These are phyloP conservation scores for Adelges cooleyi DNA, from an alignment of 1,140 invertebrate genomes.

Conservation along the genomic window DNA sequence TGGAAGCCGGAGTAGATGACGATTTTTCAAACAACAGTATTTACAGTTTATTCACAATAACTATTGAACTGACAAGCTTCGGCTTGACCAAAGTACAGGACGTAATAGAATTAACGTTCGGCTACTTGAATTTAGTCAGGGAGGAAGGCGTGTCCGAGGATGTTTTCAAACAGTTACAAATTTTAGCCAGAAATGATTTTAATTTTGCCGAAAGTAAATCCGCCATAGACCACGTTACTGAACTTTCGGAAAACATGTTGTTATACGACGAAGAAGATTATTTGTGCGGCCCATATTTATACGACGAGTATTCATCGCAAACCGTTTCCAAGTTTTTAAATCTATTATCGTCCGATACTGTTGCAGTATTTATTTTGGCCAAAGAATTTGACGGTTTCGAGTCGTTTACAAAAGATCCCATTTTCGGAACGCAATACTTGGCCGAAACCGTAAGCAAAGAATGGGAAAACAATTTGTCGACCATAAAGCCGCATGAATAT, in stretches of 20 bases:
- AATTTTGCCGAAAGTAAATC: slow-evolving; percentile 54
- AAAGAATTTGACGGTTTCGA: slow-evolving; percentile 40
- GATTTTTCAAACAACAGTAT: slow-evolving; percentile 46
- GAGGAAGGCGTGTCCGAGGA: slow-evolving; percentile 48
- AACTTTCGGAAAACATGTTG: slow-evolving; percentile 66
- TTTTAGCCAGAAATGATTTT: slow-evolving; percentile 53
- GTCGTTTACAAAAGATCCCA: slow-evolving; percentile 54
- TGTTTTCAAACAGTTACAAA: slow-evolving; percentile 63
- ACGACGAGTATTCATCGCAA: slow-evolving; percentile 67
- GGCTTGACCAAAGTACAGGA: slow-evolving; percentile 59
- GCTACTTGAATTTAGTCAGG: slow-evolving; percentile 59
- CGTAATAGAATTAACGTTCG: slow-evolving; percentile 55
- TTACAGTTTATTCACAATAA: slow-evolving; percentile 53
- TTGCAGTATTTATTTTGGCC: slow-evolving; percentile 60
- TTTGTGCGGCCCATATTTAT: slow-evolving; percentile 52
- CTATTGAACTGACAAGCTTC: slow-evolving; percentile 64
- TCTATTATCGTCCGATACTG: slow-evolving; percentile 53
- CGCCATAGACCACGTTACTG: slow-evolving; percentile 66
- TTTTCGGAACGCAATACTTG: slow-evolving; percentile 56
- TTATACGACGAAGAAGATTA: slow-evolving; percentile 64
- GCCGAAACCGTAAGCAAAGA: slow-evolving; percentile 33
- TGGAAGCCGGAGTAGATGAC: slow-evolving; percentile 60
- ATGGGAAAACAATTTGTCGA: slow-evolving; percentile 43
- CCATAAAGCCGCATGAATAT: slow-evolving; percentile 43
- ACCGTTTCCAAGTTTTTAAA: slow-evolving; percentile 54